Base-by-base conservation (phyloP, 2,888 invertebrate genomes). In the Galerucella calmariensis region DNA sequence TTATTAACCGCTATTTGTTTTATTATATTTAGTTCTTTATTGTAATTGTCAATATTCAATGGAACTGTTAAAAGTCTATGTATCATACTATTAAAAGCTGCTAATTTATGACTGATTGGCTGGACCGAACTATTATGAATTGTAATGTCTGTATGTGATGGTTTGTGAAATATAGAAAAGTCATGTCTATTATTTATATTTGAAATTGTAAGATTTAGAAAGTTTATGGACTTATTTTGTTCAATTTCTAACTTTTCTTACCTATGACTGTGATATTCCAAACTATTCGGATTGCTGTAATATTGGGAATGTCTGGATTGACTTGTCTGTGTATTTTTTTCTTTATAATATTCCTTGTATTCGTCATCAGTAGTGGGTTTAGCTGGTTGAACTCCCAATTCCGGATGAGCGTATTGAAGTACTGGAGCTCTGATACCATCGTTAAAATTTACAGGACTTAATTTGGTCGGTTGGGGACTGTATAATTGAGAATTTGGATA, bases 371-470 rank as follows among this genome's bases (percentile, higher is more conserved):
- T 83, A 2, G 88, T 89, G 2, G 89, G 89, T 85, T 92, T 92
- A 0, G 94, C 94, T 0, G 94, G 92, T 84, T 94, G 94, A 0
- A 94, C 92, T 14, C 94, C 94, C 6, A 94, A 86, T 81, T 94
- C 94, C 0, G 94, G 94, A 84, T 94, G 94, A 0, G 94, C 94
- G 82, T 94, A 94, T 82, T 94, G 94, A 0, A 94, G 88, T 3
- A 94, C 93, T 0, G 94, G 94, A 35, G 93, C 92, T 58, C 94
- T 88, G 0, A 92, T 92, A 46, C 93, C 92, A 80, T 94, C 92
- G 76, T 92, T 93, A 76, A 94, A 91, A 9, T 90, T 90, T 1
- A 91, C 88, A 0, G 89, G 88, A 6, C 91, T 90, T 58, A 88
- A 84, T 79, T 90, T 90, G 1, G 90, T 89, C 78, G 89, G 90